phyloP scores from a whole-genome alignment of 2,113 vertebrate species.

The Albula goreensis region DNA sequence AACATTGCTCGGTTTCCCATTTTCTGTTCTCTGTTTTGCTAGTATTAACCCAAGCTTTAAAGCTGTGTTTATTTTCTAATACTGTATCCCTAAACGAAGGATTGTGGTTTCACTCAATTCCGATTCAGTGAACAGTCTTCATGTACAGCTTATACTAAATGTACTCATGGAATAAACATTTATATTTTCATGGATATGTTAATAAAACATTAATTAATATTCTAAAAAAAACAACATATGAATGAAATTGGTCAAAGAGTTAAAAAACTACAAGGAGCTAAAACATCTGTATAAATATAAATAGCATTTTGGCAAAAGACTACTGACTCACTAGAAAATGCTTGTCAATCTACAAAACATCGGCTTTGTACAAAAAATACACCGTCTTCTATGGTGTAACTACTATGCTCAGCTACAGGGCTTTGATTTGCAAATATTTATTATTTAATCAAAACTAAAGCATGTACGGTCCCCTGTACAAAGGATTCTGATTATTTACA shows the following conservation, averaged over 20 bases:
- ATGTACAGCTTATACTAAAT: not conserved
- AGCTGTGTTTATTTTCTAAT: not conserved
- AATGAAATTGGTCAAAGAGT: not conserved
- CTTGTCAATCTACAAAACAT: slow-evolving; percentile 28
- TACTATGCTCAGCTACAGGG: slow-evolving; percentile 44
- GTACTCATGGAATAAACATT: not conserved
- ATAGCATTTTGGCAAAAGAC: slow-evolving; percentile 48
- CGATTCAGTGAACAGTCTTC: not conserved
- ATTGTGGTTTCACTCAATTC: not conserved
- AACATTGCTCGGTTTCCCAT: not conserved
- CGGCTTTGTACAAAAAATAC: slow-evolving; percentile 64
- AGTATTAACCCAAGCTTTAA: not conserved
- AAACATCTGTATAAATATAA: slow-evolving; percentile 56
- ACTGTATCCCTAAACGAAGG: not conserved
- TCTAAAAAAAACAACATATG: not conserved
- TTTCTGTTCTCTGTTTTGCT: not conserved
- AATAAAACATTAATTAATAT: not conserved
- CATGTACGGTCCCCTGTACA: slow-evolving; percentile 68
- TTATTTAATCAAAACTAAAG: slow-evolving; percentile 22
- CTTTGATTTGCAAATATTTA: slow-evolving; percentile 8
- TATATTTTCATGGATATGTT: not conserved
- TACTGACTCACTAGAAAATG: slow-evolving; percentile 46
- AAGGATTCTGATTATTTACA: slow-evolving; percentile 71
- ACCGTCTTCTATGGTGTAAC: slow-evolving; percentile 40
- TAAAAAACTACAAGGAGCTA: not conserved